Conservation (phyloP, 2,888 invertebrate genomes). For the Sisyra terminalis region DNA sequence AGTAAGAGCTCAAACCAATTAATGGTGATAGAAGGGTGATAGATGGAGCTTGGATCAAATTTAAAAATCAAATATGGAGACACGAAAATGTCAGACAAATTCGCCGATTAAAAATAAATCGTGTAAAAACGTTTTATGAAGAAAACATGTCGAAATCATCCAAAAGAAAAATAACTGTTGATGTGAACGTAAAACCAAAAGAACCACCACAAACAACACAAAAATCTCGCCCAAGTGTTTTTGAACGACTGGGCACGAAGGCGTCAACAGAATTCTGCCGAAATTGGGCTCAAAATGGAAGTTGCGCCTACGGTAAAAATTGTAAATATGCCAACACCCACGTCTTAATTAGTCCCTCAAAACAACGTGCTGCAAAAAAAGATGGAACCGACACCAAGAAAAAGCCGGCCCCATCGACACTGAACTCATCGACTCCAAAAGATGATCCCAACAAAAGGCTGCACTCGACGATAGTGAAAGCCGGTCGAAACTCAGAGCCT, state of each 20-base stretch:
- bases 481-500: slow-evolving; percentile 30
- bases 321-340: slow-evolving; percentile 63
- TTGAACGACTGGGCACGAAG: slow-evolving; percentile 67
- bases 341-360: slow-evolving; percentile 58
- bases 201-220: background rate
- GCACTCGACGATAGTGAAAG: slow-evolving; percentile 42
- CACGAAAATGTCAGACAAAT: background rate
- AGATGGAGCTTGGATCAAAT: no score
- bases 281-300: slow-evolving; percentile 63
- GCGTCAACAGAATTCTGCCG: slow-evolving; percentile 54
- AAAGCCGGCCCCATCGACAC: slow-evolving; percentile 20
- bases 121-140: background rate
- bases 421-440: slow-evolving; percentile 19
- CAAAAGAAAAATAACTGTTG: slow-evolving; percentile 63
- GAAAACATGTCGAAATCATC: slow-evolving; percentile 46
- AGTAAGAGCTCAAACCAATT: no score
- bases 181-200: slow-evolving; percentile 41
- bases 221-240: slow-evolving; percentile 56
- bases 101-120: slow-evolving; percentile 2
- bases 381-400: slow-evolving; percentile 28
- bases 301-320: slow-evolving; percentile 59
- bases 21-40: no score
- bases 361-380: slow-evolving; percentile 50
- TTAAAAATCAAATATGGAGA: no score
- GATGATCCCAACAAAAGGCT: slow-evolving; percentile 47